Evolutionary conservation across 2,888 invertebrate genomes (phyloP), one percentile per base, ranked within the genome.

Genomic region (Idaea dimidiata): DNA sequence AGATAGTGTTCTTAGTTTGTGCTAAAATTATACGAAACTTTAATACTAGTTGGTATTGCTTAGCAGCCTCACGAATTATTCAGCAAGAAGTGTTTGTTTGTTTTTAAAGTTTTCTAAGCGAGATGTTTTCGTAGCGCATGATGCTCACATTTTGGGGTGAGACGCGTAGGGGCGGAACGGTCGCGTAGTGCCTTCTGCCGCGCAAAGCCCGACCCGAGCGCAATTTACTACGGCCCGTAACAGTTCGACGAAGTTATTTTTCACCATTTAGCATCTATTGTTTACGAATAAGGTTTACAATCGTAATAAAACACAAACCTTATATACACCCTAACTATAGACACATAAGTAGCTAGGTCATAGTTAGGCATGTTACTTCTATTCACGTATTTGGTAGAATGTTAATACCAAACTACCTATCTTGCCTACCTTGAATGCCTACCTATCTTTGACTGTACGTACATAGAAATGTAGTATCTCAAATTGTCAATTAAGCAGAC

Each of bases 101-200:
- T 57, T 62, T 66, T 63, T 61, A 72, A 72, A 76, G 74, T 76
- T 74, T 72, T 64, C 71, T 65, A 63, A 69, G 62, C 75, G 78
- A 72, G 72, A 72, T 73, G 71, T 74, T 74, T 63, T 63, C 68
- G 71, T 57, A 74, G 75, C 75, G 76, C 85, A 85, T 84, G 60
- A 64, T 60, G 60, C 65, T 62, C 62, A 68, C 43, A 43, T 43
- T 43, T 43, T 43, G 43, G 43, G 43, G 43, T 43, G 43, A 43
- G 43, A 56, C 65, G 63, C 71, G 71, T 70, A 60, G 64, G 54
- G 43, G 54, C 59, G 58, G 62, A 62, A 71, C 81, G 86, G 76
- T 74, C 78, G 80, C 85, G 82, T 86, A 84, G 73, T 76, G 78
- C 82, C 78, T 72, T 88, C 81, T 89, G 89, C 77, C 84, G 81